Evolutionary conservation across 2,888 invertebrate genomes (phyloP).

Genomic region (Sylvicola cinctus): DNA sequence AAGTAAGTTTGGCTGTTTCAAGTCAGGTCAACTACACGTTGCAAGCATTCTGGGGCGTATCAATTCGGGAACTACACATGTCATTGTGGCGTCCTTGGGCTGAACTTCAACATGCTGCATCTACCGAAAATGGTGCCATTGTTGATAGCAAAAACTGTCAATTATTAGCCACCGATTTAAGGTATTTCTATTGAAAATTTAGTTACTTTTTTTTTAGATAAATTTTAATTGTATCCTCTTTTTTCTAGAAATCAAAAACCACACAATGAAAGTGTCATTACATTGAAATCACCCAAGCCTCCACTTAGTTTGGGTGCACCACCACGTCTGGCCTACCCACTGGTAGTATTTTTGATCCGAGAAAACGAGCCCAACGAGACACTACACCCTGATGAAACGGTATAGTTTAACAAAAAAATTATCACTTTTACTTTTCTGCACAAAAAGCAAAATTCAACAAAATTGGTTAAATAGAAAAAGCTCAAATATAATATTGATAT

Average conservation of each 20-base stretch:
- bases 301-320: constrained; percentile 48
- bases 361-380: constrained; percentile 30
- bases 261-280: constrained; percentile 42
- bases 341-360: constrained; percentile 52
- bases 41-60: constrained; percentile 60
- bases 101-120: constrained; percentile 35
- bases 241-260: constrained; percentile 33
- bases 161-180: constrained; percentile 11
- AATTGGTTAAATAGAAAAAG: not conserved
- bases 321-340: constrained; percentile 53
- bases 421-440: not conserved
- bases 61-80: constrained; percentile 51
- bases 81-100: constrained; percentile 55
- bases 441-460: not conserved
- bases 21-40: constrained; percentile 55
- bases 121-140: constrained; percentile 6
- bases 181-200: constrained; percentile 7
- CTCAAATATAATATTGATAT: not conserved
- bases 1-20: constrained; percentile 49
- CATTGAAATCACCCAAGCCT: constrained; percentile 37
- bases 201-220: not conserved
- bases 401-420: constrained; percentile 20
- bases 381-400: constrained; percentile 60
- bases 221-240: constrained; percentile 2
- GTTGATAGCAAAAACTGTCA: constrained; percentile 11